These are phyloP conservation scores for Cyanistes caeruleus DNA, from an alignment of 2,113 vertebrate species.

Conservation along the genomic window DNA sequence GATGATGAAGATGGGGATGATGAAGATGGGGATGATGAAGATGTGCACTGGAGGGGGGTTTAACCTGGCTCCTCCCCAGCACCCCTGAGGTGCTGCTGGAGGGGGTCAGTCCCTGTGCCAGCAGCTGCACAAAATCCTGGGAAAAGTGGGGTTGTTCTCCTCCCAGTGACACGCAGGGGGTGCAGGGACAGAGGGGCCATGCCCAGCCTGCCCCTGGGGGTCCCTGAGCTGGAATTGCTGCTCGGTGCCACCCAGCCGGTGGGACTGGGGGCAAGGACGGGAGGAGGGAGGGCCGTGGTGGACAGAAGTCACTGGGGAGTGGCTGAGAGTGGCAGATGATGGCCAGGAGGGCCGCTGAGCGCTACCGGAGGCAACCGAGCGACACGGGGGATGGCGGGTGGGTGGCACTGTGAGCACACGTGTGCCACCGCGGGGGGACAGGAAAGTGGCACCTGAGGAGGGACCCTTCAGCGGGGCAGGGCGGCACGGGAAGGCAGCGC, in stretches of 20 bases:
- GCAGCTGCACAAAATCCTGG: background rate
- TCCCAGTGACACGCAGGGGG: too few species aligned
- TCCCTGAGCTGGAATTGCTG: background rate
- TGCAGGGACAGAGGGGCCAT: background rate
- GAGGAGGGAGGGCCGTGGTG: background rate
- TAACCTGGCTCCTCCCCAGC: background rate
- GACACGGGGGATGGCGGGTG: background rate
- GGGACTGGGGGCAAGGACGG: background rate
- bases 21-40: background rate
- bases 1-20: background rate
- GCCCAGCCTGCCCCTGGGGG: background rate
- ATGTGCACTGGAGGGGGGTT: background rate
- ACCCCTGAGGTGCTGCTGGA: background rate
- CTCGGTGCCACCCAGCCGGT: background rate
- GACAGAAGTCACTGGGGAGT: background rate
- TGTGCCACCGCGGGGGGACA: background rate
- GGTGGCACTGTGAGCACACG: background rate
- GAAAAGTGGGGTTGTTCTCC: background rate
- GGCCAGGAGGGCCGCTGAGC: background rate
- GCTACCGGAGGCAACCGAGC: background rate
- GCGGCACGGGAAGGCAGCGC: background rate
- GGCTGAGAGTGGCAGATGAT: background rate
- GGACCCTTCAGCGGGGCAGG: background rate
- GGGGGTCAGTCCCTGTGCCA: background rate
- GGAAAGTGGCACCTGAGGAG: background rate